Evolutionary conservation across 2,888 invertebrate genomes (phyloP).

Genomic region (Callimorpha dominula): DNA sequence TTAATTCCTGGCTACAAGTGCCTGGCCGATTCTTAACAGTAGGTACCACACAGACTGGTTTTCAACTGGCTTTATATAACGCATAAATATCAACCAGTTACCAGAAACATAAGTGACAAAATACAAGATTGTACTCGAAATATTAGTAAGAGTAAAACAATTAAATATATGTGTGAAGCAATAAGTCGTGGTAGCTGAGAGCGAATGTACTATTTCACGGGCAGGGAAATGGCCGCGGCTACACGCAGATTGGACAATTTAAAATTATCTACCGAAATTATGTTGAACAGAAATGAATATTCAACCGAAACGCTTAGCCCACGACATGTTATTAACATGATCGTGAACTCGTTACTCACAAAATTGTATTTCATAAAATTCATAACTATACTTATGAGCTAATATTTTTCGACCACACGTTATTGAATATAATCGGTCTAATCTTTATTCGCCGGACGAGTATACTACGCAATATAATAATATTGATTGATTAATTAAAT

Average conservation of each 20-base stretch:
- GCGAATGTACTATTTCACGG: slow-evolving; percentile 57
- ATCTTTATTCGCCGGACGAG: slow-evolving; percentile 49
- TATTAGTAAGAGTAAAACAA: slow-evolving; percentile 50
- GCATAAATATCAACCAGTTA: slow-evolving; percentile 1
- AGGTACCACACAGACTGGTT: not conserved
- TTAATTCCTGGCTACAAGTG: not conserved
- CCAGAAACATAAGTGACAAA: slow-evolving; percentile 3
- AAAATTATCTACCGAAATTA: slow-evolving; percentile 84
- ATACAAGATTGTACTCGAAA: slow-evolving; percentile 16
- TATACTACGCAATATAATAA: slow-evolving; percentile 47
- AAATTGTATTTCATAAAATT: slow-evolving; percentile 86
- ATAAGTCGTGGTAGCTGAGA: slow-evolving; percentile 70
- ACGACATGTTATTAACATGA: slow-evolving; percentile 82
- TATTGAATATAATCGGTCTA: slow-evolving; percentile 77
- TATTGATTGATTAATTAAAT: slow-evolving; percentile 55
- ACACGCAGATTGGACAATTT: slow-evolving; percentile 78
- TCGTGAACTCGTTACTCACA: slow-evolving; percentile 83
- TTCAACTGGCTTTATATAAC: slow-evolving; percentile 7
- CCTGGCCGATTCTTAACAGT: not conserved
- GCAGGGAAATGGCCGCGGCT: slow-evolving; percentile 53
- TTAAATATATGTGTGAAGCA: slow-evolving; percentile 74
- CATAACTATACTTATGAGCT: slow-evolving; percentile 84
- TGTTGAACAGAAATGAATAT: slow-evolving; percentile 85
- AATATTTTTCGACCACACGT: slow-evolving; percentile 83
- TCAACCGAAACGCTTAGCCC: slow-evolving; percentile 83